These are phyloP conservation scores for Progne subis DNA, from an alignment of 2,113 vertebrate genomes.

Conservation along the genomic window DNA sequence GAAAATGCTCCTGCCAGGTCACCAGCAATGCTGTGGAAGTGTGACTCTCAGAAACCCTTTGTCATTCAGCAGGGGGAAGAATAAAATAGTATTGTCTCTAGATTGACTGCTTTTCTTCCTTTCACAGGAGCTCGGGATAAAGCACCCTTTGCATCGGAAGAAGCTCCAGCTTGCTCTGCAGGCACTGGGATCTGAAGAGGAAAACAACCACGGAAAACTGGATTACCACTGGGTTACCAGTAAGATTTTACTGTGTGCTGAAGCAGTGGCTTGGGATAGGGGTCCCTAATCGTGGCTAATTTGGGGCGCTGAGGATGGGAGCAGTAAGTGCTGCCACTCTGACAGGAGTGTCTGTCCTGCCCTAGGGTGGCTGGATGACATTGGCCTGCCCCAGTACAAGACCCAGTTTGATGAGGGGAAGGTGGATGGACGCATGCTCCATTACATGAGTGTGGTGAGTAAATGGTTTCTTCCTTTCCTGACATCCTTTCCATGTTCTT, in stretches of 20 bases:
- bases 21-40: background rate
- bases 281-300: background rate
- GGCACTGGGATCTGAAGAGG: slow-evolving; percentile 94
- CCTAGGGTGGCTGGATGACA: slow-evolving; percentile 96
- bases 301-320: background rate
- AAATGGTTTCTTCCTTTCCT: background rate
- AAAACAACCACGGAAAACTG: slow-evolving; percentile 91
- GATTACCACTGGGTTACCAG: slow-evolving; percentile 98
- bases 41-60: background rate
- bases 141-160: slow-evolving; percentile 91
- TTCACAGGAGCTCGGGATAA: slow-evolving; percentile 93
- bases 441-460: slow-evolving; percentile 97
- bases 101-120: background rate
- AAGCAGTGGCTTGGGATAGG: background rate
- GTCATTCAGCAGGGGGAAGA: background rate
- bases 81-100: background rate
- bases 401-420: slow-evolving; percentile 97
- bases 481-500: background rate
- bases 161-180: slow-evolving; percentile 96
- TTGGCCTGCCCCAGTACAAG: slow-evolving; percentile 97
- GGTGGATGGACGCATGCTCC: slow-evolving; percentile 94
- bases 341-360: background rate
- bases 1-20: background rate
- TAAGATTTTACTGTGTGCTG: slow-evolving; percentile 67
- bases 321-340: background rate